Conservation (phyloP, 2,113 vertebrate species). For the Salminus brasiliensis region DNA sequence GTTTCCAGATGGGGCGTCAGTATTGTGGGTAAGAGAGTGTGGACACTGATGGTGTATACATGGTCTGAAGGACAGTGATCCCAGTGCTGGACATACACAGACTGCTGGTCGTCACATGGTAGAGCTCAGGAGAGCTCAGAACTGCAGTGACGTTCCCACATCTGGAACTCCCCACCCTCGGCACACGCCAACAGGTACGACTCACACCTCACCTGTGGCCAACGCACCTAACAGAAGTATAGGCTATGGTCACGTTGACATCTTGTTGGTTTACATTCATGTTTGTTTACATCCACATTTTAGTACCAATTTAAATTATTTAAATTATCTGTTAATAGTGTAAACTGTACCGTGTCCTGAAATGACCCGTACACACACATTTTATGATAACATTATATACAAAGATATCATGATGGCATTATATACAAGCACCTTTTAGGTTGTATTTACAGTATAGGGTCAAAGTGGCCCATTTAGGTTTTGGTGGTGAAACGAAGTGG, state of each 20-base stretch:
- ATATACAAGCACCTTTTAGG: too few relatives aligned
- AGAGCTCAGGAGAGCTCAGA: slow-evolving; percentile 58
- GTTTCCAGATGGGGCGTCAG: background rate
- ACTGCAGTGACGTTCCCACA: slow-evolving; percentile 55
- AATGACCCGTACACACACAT: background rate
- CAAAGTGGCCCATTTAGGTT: too few relatives aligned
- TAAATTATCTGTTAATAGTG: background rate
- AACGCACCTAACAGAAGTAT: slow-evolving; percentile 53
- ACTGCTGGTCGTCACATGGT: background rate
- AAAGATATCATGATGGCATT: background rate
- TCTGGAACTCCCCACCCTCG: slow-evolving; percentile 45
- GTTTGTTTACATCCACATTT: too few relatives aligned
- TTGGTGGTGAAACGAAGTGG: too few relatives aligned
- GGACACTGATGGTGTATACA: background rate
- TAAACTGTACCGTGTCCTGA: background rate
- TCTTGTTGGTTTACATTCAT: too few relatives aligned
- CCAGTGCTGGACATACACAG: background rate
- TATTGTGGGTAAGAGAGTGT: background rate
- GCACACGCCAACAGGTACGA: slow-evolving; percentile 70
- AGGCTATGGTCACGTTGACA: background rate
- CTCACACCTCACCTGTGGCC: slow-evolving; percentile 67
- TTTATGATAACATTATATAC: too few relatives aligned
- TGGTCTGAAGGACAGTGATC: background rate
- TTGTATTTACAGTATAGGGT: too few relatives aligned
- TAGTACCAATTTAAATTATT: too few relatives aligned